Conservation (phyloP, 2,113 vertebrate genomes). For the Nesospiza acunhae region DNA sequence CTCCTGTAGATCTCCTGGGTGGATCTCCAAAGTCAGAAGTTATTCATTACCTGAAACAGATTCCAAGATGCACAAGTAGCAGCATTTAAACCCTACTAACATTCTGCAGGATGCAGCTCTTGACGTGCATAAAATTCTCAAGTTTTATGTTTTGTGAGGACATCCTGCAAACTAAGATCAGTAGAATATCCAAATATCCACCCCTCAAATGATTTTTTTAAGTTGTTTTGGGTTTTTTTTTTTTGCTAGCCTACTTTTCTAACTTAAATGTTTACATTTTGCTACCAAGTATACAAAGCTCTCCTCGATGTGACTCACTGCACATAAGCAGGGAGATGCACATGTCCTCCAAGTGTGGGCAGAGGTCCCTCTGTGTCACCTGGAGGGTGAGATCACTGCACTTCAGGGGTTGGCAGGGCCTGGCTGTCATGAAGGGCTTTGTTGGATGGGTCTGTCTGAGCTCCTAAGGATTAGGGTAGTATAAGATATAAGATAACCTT, state of each 20-base stretch:
- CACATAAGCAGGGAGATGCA: neutral
- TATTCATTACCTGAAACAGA: neutral
- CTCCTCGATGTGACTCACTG: neutral
- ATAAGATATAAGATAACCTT: neutral
- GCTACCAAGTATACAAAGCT: neutral
- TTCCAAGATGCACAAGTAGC: neutral
- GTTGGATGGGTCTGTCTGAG: neutral
- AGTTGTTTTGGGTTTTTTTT: neutral
- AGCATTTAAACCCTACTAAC: neutral
- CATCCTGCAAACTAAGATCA: neutral
- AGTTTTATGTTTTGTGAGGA: neutral
- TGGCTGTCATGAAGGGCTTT: neutral
- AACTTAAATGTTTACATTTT: neutral
- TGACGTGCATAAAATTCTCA: neutral
- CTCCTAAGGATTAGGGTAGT: neutral
- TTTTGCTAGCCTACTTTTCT: neutral
- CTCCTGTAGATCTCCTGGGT: neutral
- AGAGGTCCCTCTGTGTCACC: neutral
- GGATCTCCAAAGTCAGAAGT: neutral
- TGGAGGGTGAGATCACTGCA: fast-evolving
- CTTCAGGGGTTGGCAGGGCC: neutral
- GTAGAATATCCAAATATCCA: neutral
- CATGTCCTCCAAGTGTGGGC: fast-evolving
- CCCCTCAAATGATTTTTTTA: neutral
- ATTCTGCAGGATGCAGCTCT: neutral